Percentiles rank a stretch among this genome's conserved stretches.
These are phyloP conservation scores for Xyrichtys novacula DNA, from an alignment of 2,797 vertebrate genomes.

Conservation along the genomic window DNA sequence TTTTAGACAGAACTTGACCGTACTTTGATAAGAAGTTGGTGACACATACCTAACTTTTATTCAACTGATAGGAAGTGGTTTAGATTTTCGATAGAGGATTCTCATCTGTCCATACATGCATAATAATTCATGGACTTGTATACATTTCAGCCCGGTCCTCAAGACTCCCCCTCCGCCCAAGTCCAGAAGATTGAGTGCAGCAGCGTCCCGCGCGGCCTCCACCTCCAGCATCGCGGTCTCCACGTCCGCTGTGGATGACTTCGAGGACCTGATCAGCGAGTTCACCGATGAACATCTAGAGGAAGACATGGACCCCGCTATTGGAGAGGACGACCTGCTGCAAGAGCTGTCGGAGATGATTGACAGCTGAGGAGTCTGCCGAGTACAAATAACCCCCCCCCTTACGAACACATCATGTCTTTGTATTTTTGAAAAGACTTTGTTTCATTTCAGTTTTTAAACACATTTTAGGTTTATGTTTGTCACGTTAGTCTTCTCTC, in stretches of 20 bases:
- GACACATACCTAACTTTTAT: no score
- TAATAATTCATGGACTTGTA: background rate
- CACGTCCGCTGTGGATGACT: slow-evolving; percentile 88
- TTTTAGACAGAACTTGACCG: no score
- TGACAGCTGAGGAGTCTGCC: slow-evolving; percentile 71
- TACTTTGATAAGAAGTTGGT: no score
- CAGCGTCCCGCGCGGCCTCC: slow-evolving; percentile 50
- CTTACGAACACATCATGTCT: background rate
- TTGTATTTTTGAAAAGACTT: slow-evolving; percentile 1
- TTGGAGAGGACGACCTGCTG: slow-evolving; percentile 87
- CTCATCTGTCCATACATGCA: background rate
- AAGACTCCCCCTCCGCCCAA: slow-evolving; percentile 77
- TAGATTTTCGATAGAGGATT: no score
- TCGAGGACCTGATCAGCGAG: slow-evolving; percentile 94
- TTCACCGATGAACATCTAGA: slow-evolving; percentile 93
- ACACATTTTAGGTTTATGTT: slow-evolving; percentile 24
- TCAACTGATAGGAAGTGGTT: no score
- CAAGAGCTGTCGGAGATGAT: slow-evolving; percentile 81
- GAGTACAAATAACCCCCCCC: background rate
- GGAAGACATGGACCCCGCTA: slow-evolving; percentile 90
- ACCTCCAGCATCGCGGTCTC: slow-evolving; percentile 54
- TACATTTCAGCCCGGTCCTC: slow-evolving; percentile 57
- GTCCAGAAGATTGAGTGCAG: slow-evolving; percentile 81
- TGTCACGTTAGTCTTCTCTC: slow-evolving; percentile 26
- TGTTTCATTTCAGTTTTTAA: background rate